A percentile compares a stretch with the other conserved stretches of the same genome.
Conservation (phyloP, 1,140 invertebrate species). For the Nasonia longicornis region DNA sequence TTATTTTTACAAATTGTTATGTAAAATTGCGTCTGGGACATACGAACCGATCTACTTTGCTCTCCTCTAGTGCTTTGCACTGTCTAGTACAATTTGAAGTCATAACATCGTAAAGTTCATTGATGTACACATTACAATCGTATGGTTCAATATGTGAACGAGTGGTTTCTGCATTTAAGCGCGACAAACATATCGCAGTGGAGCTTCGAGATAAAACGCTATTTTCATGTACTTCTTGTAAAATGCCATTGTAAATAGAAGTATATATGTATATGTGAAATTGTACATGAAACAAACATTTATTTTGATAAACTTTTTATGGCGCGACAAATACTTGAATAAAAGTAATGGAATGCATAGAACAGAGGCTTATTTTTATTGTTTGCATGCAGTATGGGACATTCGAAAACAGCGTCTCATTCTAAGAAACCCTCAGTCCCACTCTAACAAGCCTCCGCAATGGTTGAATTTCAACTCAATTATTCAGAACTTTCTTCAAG, state of each 20-base stretch:
- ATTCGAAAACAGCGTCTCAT: too few relatives aligned
- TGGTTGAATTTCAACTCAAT: too few relatives aligned
- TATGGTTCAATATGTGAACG: neutral
- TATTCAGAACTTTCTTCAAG: too few relatives aligned
- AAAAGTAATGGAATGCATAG: neutral
- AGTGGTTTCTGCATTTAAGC: neutral
- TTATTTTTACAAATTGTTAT: neutral
- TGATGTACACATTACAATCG: neutral
- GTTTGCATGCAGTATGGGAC: too few relatives aligned
- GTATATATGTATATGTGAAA: neutral
- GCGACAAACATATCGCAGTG: neutral
- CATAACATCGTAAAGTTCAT: neutral
- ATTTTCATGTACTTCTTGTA: too few relatives aligned
- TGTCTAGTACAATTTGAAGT: too few relatives aligned
- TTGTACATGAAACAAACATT: neutral
- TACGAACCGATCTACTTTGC: too few relatives aligned
- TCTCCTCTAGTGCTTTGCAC: too few relatives aligned
- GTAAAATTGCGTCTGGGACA: too few relatives aligned
- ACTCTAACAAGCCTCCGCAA: too few relatives aligned
- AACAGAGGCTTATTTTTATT: neutral
- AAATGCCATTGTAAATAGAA: too few relatives aligned
- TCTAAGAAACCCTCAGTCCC: too few relatives aligned
- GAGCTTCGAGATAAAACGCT: neutral
- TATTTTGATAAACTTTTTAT: slow-evolving; percentile 1
- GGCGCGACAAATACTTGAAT: neutral